phyloP scores from a whole-genome alignment of 2,113 vertebrate species.

The Cervus canadensis region DNA sequence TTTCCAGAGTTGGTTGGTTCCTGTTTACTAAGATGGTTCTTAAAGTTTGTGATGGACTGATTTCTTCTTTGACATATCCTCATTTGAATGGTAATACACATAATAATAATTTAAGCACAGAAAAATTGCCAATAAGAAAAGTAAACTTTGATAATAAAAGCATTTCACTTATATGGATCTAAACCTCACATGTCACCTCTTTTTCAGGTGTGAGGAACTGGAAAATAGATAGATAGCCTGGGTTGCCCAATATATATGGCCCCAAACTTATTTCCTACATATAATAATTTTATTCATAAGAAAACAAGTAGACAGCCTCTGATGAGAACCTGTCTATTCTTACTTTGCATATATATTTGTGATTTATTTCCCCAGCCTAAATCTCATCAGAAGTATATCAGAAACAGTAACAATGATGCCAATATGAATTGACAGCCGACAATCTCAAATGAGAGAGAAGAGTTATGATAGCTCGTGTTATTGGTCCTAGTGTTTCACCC shows the following conservation, averaged over 20 bases:
- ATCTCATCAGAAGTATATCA: neutral
- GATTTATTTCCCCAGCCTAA: neutral
- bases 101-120: neutral
- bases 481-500: neutral
- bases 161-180: neutral
- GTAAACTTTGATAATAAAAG: neutral
- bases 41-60: neutral
- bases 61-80: neutral
- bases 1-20: neutral
- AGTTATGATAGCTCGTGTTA: neutral
- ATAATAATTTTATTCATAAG: neutral
- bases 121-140: neutral
- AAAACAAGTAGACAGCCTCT: neutral
- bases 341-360: neutral
- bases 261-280: neutral
- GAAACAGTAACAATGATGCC: neutral
- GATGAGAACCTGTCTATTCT: neutral
- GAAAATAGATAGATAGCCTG: neutral
- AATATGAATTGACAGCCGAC: neutral
- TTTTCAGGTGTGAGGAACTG: neutral
- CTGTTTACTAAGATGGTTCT: neutral
- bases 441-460: neutral
- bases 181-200: neutral
- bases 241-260: neutral
- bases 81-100: neutral